These are phyloP conservation scores for Galeopterus variegatus DNA, from an alignment of 2,113 vertebrate genomes.

Conservation along the genomic window DNA sequence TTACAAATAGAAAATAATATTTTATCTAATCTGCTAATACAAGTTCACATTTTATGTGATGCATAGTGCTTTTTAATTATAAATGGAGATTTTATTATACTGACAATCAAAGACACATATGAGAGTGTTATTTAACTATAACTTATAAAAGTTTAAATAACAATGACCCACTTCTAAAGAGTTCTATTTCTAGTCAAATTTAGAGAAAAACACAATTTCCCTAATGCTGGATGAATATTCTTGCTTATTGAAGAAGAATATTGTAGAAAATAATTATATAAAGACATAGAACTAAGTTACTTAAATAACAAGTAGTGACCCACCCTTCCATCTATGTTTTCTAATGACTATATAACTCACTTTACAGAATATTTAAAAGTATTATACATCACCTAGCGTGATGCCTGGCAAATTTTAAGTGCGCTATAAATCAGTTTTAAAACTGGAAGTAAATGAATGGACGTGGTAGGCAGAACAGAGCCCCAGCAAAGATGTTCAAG, in stretches of 20 bases:
- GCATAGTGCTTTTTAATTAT: not conserved
- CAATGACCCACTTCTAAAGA: not conserved
- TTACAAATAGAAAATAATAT: not conserved
- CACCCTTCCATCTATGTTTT: too few relatives aligned
- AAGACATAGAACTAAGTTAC: not conserved
- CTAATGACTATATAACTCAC: not conserved
- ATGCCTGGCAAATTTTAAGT: not conserved
- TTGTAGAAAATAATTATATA: not conserved
- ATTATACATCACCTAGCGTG: not conserved
- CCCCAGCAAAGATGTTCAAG: not conserved
- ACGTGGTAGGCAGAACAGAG: not conserved
- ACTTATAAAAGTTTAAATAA: slow-evolving; percentile 51
- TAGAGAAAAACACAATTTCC: not conserved
- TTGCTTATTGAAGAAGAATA: not conserved
- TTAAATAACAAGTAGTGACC: not conserved
- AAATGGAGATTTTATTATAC: not conserved
- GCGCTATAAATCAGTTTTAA: not conserved
- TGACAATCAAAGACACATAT: not conserved
- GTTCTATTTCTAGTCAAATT: not conserved
- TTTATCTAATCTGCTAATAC: not conserved
- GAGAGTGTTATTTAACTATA: not conserved
- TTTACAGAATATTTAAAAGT: not conserved
- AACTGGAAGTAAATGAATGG: not conserved
- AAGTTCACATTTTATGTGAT: not conserved
- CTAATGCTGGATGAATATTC: not conserved